These are phyloP conservation scores for Tachystola acroxantha DNA, from an alignment of 2,888 invertebrate species.

Conservation along the genomic window DNA sequence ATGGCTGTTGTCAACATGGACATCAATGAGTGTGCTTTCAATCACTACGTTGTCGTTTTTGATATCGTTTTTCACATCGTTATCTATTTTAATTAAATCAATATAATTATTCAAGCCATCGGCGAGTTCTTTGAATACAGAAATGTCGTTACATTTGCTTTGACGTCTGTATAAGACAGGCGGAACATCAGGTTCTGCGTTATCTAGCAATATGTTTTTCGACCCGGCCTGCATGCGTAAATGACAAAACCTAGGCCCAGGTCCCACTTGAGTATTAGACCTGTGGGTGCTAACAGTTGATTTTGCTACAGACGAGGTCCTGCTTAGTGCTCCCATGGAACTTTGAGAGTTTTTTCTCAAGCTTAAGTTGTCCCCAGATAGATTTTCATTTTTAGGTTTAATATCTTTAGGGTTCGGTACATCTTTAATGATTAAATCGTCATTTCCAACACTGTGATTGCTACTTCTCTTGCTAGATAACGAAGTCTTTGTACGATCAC, in stretches of 20 bases:
- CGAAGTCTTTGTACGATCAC: conserved; percentile 71
- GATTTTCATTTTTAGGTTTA: conserved; percentile 39
- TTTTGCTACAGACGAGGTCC: conserved; percentile 68
- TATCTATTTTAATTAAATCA: conserved; percentile 48
- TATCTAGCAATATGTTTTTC: conserved; percentile 88
- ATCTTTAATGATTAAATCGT: conserved; percentile 55
- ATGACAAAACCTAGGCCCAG: conserved; percentile 87
- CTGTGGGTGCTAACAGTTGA: conserved; percentile 72
- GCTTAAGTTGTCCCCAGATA: conserved; percentile 36
- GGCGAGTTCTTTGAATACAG: conserved; percentile 62
- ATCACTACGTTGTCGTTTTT: conserved; percentile 57
- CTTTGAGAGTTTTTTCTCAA: conserved; percentile 61
- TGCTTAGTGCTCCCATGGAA: conserved; percentile 67
- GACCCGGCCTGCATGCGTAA: conserved; percentile 87
- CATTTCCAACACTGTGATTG: conserved; percentile 43
- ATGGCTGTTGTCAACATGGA: conserved; percentile 61
- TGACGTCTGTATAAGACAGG: conserved; percentile 85
- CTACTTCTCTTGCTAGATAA: conserved; percentile 67
- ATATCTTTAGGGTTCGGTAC: conserved; percentile 36
- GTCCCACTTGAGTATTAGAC: conserved; percentile 68
- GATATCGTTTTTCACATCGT: conserved; percentile 31
- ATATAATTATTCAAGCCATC: conserved; percentile 62
- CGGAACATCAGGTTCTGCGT: conserved; percentile 84
- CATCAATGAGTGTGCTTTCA: conserved; percentile 67
- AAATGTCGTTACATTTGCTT: conserved; percentile 67